Evolutionary conservation across 2,113 vertebrate species (phyloP).

Genomic region (Pomatostomus ruficeps): DNA sequence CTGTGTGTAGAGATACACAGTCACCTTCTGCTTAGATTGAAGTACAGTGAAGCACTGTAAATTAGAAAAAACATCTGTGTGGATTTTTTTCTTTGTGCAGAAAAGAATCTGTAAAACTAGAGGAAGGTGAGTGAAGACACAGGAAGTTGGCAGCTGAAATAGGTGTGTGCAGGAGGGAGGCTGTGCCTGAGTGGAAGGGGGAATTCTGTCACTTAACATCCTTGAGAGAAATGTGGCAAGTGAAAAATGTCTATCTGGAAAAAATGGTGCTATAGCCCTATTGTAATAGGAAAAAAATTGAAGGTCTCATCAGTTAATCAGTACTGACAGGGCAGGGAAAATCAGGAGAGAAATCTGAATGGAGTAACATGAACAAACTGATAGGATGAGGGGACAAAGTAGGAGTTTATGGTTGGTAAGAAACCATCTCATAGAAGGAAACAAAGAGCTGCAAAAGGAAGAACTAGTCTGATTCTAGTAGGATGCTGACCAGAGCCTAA

Average conservation of each 20-base stretch:
- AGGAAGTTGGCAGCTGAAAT: not conserved
- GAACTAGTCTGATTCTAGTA: not conserved
- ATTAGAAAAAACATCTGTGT: not conserved
- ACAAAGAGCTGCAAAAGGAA: not conserved
- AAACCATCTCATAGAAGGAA: not conserved
- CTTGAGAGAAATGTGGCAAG: not conserved
- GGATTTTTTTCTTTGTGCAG: rapidly evolving
- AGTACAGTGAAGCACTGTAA: not conserved
- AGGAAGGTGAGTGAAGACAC: not conserved
- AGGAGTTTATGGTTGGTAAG: not conserved
- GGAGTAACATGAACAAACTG: not conserved
- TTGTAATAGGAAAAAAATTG: not conserved
- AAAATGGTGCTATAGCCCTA: not conserved
- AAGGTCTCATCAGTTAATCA: not conserved
- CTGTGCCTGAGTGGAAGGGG: not conserved
- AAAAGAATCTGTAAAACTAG: not conserved
- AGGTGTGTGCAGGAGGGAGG: not conserved
- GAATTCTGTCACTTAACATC: not conserved
- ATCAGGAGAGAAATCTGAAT: not conserved
- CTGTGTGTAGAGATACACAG: not conserved
- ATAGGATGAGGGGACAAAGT: not conserved
- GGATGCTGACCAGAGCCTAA: rapidly evolving
- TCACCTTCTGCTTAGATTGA: not conserved
- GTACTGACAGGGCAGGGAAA: not conserved
- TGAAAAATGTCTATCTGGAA: not conserved